phyloP scores from a whole-genome alignment of 2,797 vertebrate genomes.

The Schizothorax lantsangensis region DNA sequence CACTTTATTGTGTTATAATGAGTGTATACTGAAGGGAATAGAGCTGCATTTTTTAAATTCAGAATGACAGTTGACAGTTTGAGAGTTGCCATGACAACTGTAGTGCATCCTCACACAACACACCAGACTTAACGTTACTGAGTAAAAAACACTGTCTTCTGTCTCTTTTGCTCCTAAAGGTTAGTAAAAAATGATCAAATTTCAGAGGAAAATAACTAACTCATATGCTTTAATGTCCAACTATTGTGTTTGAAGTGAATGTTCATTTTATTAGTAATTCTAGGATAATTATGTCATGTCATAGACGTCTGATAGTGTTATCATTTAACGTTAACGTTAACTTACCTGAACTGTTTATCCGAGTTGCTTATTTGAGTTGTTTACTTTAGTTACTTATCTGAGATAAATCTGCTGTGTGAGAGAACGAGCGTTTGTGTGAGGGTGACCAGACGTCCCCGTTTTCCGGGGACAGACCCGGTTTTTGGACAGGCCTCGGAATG shows the following conservation, averaged over 20 bases:
- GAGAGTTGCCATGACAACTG: not conserved
- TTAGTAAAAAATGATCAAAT: not conserved
- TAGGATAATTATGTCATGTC: not conserved
- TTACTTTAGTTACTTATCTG: too few species aligned
- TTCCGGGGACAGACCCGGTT: too few species aligned
- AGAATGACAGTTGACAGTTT: not conserved
- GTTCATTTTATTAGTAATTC: not conserved
- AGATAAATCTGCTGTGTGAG: too few species aligned
- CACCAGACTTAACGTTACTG: not conserved
- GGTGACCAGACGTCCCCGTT: too few species aligned
- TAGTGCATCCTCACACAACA: not conserved
- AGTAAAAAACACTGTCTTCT: not conserved
- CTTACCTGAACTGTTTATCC: too few species aligned
- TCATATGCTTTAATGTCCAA: not conserved
- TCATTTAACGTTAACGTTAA: not conserved
- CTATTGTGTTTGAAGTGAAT: not conserved
- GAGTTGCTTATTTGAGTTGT: not conserved
- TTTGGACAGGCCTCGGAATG: too few species aligned
- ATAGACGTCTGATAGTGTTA: not conserved
- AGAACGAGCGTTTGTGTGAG: too few species aligned
- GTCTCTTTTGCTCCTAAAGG: not conserved
- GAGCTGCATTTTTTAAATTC: not conserved
- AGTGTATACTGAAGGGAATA: not conserved
- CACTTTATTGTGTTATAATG: too few species aligned
- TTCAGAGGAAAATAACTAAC: not conserved